phyloP scores from a whole-genome alignment of 2,113 vertebrate species.

The Bucco capensis region DNA sequence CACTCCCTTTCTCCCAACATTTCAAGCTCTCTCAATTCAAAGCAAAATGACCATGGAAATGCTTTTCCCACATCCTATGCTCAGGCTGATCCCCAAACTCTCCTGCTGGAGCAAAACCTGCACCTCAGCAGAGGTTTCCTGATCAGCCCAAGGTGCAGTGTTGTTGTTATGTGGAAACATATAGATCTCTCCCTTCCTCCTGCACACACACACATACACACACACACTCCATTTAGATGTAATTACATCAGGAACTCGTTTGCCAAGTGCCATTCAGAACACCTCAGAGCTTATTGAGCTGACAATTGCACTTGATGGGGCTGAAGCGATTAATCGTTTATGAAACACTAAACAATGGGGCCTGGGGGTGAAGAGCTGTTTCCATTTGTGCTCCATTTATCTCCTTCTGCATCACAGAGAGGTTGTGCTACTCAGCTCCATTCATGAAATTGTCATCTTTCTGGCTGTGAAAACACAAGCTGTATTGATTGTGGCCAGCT shows the following conservation, averaged over 20 bases:
- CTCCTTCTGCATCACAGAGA: constrained; percentile 29
- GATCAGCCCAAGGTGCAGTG: accelerated
- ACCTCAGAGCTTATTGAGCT: constrained; percentile 50
- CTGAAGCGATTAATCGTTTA: constrained; percentile 42
- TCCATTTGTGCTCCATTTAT: constrained; percentile 54
- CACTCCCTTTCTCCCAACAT: neutral
- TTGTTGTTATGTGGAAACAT: accelerated
- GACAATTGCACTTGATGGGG: constrained; percentile 61
- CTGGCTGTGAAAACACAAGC: neutral
- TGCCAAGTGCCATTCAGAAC: neutral
- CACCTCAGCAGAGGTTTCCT: neutral
- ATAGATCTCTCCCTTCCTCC: accelerated
- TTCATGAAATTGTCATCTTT: constrained; percentile 22
- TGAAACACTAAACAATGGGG: neutral
- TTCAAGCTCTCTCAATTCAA: neutral
- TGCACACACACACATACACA: neutral
- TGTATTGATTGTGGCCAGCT: neutral
- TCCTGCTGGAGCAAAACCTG: accelerated
- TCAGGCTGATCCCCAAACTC: neutral
- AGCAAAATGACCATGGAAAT: neutral
- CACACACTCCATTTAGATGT: constrained; percentile 8
- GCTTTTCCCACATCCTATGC: too few species aligned
- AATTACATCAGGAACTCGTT: constrained; percentile 29
- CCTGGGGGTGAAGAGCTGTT: too few species aligned
- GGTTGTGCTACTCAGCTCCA: constrained; percentile 7